phyloP scores from a whole-genome alignment of 1,140 invertebrate species.

The Hormaphis cornu region DNA sequence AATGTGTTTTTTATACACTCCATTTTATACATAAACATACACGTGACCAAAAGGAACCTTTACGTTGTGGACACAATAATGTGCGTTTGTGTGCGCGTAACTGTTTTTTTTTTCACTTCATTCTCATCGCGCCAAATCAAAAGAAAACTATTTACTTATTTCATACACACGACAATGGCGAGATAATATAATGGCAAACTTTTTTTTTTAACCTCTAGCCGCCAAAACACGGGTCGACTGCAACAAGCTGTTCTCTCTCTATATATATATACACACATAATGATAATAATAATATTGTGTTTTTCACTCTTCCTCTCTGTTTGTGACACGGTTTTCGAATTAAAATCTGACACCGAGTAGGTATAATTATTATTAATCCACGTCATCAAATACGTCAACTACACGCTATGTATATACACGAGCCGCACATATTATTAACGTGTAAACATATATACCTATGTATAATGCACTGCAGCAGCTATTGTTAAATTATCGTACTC shows the following conservation, averaged over 20 bases:
- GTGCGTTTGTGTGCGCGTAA: too few species aligned
- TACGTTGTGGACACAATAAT: too few species aligned
- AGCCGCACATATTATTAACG: too few species aligned
- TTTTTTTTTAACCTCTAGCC: slow-evolving; percentile 1
- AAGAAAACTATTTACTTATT: not conserved
- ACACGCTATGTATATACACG: not conserved
- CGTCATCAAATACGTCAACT: slow-evolving; percentile 27
- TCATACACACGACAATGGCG: slow-evolving; percentile 5
- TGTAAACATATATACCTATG: not conserved
- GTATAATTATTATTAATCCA: slow-evolving; percentile 31
- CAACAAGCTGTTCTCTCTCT: not conserved
- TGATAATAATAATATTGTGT: not conserved
- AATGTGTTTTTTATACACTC: slow-evolving; percentile 13
- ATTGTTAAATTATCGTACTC: not conserved
- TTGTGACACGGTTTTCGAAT: slow-evolving; percentile 30
- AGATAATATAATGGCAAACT: slow-evolving; percentile 20
- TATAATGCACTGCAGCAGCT: not conserved
- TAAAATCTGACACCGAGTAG: slow-evolving; percentile 28
- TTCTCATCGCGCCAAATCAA: not conserved
- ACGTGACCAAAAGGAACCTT: slow-evolving; percentile 24
- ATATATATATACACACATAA: not conserved
- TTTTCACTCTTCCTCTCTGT: not conserved
- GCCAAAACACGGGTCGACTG: not conserved
- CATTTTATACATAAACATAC: slow-evolving; percentile 12
- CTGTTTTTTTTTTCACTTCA: not conserved